Evolutionary conservation across 2,888 invertebrate species (phyloP).

Genomic region (Yponomeuta evonymella): DNA sequence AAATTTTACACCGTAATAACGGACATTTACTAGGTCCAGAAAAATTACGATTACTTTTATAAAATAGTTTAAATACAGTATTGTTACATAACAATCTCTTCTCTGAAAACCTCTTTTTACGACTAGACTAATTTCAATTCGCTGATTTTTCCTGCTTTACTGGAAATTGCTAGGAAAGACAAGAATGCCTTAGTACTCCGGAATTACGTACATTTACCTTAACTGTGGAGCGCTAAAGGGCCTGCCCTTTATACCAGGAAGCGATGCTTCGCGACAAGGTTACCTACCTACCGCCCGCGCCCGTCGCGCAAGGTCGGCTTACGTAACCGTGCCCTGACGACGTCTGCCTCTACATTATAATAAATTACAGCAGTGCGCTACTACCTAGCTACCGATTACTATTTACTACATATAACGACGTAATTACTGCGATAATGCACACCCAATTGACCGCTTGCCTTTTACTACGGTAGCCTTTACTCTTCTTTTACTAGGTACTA

Average conservation of each 20-base stretch:
- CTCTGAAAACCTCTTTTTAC: too few species aligned
- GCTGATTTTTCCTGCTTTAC: too few species aligned
- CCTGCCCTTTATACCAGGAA: conserved; percentile 68
- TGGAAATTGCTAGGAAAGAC: too few species aligned
- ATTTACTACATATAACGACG: neutral
- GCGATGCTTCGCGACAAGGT: conserved; percentile 64
- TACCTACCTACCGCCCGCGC: conserved; percentile 39
- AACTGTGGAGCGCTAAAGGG: conserved; percentile 34
- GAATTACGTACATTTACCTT: too few species aligned
- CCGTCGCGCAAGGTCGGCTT: conserved; percentile 33
- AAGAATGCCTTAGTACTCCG: too few species aligned
- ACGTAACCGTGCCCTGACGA: conserved; percentile 14
- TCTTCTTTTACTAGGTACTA: neutral
- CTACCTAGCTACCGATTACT: neutral
- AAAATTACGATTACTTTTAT: too few species aligned
- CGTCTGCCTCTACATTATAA: neutral
- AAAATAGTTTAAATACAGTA: too few species aligned
- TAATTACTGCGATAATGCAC: neutral
- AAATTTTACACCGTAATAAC: too few species aligned
- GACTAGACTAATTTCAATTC: too few species aligned
- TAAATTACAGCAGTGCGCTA: neutral
- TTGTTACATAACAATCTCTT: too few species aligned
- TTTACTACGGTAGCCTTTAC: neutral
- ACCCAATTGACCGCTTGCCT: neutral
- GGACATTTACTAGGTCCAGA: too few species aligned